Conservation (phyloP, 2,888 invertebrate species). For the Achlya flavicornis region DNA sequence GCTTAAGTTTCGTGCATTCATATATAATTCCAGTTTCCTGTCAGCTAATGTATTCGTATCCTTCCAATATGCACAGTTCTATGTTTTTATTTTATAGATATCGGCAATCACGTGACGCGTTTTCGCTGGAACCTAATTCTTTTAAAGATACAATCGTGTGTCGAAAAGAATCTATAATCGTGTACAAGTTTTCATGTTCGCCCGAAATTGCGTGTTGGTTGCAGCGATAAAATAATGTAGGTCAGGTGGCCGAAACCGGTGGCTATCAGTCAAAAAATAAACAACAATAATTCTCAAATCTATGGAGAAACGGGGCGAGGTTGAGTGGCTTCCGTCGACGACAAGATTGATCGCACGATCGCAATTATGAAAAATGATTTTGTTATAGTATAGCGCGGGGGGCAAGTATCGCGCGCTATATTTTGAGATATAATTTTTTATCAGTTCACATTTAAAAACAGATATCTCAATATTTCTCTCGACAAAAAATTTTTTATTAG, state of each 20-base stretch:
- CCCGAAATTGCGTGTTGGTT: slow-evolving; percentile 60
- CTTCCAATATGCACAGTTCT: background rate
- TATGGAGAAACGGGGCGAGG: slow-evolving; percentile 58
- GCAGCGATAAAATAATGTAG: slow-evolving; percentile 58
- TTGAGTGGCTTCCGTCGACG: slow-evolving; percentile 76
- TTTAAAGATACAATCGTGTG: slow-evolving; percentile 31
- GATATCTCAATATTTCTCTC: no score
- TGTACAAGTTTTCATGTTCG: slow-evolving; percentile 10
- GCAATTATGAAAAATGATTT: slow-evolving; percentile 81
- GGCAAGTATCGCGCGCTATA: slow-evolving; percentile 29
- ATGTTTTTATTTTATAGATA: background rate
- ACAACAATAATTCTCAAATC: slow-evolving; percentile 69
- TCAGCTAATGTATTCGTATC: background rate
- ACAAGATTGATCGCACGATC: slow-evolving; percentile 75
- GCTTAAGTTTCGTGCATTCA: background rate
- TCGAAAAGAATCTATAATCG: slow-evolving; percentile 29
- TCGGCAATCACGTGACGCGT: background rate
- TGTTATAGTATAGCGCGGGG: slow-evolving; percentile 44
- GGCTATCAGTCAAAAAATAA: slow-evolving; percentile 72
- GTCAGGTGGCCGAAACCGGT: slow-evolving; percentile 53
- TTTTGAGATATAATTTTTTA: background rate
- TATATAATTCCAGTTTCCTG: background rate
- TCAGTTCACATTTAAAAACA: no score
- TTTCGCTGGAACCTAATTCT: slow-evolving; percentile 17
- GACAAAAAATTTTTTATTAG: no score